These are phyloP conservation scores for Artibeus lituratus DNA, from an alignment of 2,797 vertebrate species.

Conservation along the genomic window DNA sequence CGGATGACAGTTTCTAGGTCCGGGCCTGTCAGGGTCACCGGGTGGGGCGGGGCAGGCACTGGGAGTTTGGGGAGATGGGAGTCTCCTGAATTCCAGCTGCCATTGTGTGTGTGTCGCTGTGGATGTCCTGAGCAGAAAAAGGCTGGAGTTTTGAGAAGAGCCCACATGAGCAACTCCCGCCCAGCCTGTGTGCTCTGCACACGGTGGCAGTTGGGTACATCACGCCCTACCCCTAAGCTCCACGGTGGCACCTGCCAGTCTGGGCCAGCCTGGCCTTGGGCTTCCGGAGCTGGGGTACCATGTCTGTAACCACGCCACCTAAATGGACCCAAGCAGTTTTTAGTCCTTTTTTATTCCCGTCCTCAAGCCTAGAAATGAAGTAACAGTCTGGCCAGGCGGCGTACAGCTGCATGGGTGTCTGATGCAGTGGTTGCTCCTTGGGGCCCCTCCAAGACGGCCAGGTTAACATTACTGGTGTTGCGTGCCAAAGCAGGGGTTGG, in stretches of 20 bases:
- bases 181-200: background rate
- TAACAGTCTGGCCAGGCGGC: background rate
- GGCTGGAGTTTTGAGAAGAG: background rate
- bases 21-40: background rate
- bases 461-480: background rate
- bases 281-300: background rate
- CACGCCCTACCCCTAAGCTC: background rate
- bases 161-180: background rate
- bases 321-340: background rate
- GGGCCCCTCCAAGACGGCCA: background rate
- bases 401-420: background rate
- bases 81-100: background rate
- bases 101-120: background rate
- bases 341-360: background rate
- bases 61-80: background rate
- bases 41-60: background rate
- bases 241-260: background rate
- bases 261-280: background rate
- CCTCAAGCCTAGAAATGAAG: background rate
- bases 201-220: background rate
- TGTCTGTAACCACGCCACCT: background rate
- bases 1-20: background rate
- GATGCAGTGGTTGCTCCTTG: background rate
- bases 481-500: background rate
- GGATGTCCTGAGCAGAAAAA: background rate